Evolutionary conservation across 2,797 vertebrate genomes (phyloP).

Genomic region (Tadarida brasiliensis): DNA sequence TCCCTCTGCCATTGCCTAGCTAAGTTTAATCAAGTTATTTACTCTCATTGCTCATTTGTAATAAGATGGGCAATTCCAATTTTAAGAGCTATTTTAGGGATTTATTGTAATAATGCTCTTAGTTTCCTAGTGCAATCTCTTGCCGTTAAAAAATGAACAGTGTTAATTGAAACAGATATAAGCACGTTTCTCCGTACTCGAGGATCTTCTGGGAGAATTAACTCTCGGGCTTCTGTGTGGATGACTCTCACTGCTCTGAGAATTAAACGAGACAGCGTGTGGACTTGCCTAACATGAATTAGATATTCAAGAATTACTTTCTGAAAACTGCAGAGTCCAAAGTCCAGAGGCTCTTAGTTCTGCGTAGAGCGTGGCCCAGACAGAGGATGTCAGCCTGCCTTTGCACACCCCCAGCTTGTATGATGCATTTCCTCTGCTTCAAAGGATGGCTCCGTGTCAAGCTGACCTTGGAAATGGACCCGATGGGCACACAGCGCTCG

Average conservation of each 20-base stretch:
- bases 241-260: background rate
- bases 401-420: fast-evolving
- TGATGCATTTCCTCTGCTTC: background rate
- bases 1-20: fast-evolving
- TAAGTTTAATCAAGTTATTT: background rate
- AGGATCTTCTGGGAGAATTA: background rate
- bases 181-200: background rate
- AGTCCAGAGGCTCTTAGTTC: background rate
- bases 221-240: background rate
- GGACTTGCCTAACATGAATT: background rate
- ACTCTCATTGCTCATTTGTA: background rate
- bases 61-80: background rate
- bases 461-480: background rate
- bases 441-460: background rate
- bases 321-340: background rate
- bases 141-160: background rate
- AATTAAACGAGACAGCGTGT: background rate
- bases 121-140: background rate
- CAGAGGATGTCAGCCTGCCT: background rate
- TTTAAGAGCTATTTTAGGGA: background rate
- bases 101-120: background rate
- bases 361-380: too few relatives aligned
- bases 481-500: background rate
- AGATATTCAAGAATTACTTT: background rate
- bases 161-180: background rate